Base-by-base conservation (phyloP, 2,888 invertebrate species). In the Agrochola lychnidis region DNA sequence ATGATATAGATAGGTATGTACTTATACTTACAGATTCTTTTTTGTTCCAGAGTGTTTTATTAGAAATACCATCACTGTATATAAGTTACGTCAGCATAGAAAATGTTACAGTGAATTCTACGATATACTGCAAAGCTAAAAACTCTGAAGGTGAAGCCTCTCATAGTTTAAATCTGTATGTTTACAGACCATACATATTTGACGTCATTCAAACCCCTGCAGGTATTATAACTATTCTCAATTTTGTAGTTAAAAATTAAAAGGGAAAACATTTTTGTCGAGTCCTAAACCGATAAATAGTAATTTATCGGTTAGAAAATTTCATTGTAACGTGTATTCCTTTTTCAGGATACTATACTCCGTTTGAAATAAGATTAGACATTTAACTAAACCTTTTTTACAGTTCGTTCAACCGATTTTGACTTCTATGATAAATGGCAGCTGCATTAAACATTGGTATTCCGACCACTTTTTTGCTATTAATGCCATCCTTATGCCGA, bases 171-270 rank as follows among this genome's bases (percentile, higher is more conserved):
- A 86, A 93, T 19, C 53, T 96, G 0, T 92, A 85, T 85, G 92
- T 95, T 0, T 91, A 95, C 45, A 91, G 95, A 72, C 91, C 93
- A 0, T 92, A 90, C 36, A 88, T 82, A 7, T 95, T 96, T 81
- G 91, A 95, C n/a, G 90, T 95, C 6, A 79, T 92, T 25, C 87
- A 92, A 76, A 86, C 76, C 12, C 96, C 96, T 3, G 30, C 87
- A 89, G 94, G 96, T 95, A 91, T 40, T 57, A 7, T n/a, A 40
- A 57, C 4, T 10, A n/a, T 48, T 78, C 19, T 66, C 16, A n/a
- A 16, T 59, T 64, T n/a, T 67, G 6, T 22, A 30, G 14, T 30
- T 22, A 10, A 4, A 53, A n/a, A 68, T 67, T 7, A 9, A 25
- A 19, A 30, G 22, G 30, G 42, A 70, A 45, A 53, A 30, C 19